phyloP scores from a whole-genome alignment of 2,888 invertebrate species.

The Thymelicus acteon region DNA sequence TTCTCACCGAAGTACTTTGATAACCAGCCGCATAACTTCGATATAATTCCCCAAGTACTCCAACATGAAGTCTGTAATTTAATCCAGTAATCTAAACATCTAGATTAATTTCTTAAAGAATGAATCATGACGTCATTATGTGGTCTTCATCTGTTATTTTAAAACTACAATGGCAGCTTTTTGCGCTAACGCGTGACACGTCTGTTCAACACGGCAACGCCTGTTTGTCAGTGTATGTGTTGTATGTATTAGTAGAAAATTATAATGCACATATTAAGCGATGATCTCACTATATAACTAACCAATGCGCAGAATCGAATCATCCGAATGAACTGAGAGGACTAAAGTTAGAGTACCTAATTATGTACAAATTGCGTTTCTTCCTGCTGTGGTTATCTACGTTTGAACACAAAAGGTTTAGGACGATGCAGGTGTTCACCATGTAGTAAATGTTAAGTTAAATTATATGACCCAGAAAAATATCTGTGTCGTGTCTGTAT shows the following conservation, averaged over 20 bases:
- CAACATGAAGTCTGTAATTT: no score
- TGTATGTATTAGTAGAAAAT: conserved; percentile 22
- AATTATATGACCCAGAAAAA: no score
- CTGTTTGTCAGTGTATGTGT: neutral
- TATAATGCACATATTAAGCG: conserved; percentile 34
- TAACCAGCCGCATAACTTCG: no score
- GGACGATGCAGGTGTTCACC: neutral
- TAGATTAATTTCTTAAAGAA: no score
- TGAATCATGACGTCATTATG: neutral
- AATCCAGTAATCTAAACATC: no score
- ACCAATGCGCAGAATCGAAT: neutral
- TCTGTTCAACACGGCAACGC: neutral
- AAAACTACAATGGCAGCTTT: conserved; percentile 6
- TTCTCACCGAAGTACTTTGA: no score
- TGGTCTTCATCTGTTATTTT: neutral
- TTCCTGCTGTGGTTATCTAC: neutral
- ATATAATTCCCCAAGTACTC: no score
- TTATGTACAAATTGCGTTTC: neutral
- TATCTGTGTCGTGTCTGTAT: neutral
- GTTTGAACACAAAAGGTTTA: neutral
- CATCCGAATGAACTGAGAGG: neutral
- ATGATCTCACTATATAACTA: conserved; percentile 25
- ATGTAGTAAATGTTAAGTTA: neutral
- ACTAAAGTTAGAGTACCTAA: neutral
- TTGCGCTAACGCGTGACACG: neutral